Conservation (phyloP, 2,113 vertebrate genomes). For the Cottus gobio region DNA sequence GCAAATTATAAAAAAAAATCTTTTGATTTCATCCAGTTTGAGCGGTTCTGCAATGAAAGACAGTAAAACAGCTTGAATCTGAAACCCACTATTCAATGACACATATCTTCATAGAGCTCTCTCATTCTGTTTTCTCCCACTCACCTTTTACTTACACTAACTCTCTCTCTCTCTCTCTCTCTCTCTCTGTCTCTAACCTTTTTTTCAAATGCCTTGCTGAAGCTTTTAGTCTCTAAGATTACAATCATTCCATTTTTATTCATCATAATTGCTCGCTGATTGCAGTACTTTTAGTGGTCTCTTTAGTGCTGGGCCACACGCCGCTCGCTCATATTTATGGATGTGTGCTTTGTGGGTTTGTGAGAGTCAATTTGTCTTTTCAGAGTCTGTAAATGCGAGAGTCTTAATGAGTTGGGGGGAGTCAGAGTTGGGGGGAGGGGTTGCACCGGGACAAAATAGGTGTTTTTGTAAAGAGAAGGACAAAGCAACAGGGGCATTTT, state of each 20-base stretch:
- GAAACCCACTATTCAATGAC: conserved; percentile 41
- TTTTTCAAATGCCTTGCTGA: conserved; percentile 39
- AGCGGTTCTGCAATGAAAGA: conserved; percentile 21
- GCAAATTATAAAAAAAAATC: neutral
- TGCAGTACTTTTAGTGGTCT: conserved; percentile 52
- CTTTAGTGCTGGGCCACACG: conserved; percentile 5
- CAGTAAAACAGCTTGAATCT: conserved; percentile 50
- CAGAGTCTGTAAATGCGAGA: conserved; percentile 25
- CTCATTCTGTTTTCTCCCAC: conserved; percentile 8
- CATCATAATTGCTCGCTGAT: conserved; percentile 68
- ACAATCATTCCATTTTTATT: conserved; percentile 64
- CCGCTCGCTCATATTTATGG: conserved; percentile 2
- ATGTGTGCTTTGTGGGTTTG: conserved; percentile 10
- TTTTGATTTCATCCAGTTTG: neutral
- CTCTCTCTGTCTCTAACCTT: neutral
- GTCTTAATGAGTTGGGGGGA: neutral
- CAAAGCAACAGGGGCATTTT: conserved; percentile 24
- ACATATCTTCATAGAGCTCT: conserved; percentile 37
- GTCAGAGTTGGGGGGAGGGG: neutral
- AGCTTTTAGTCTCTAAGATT: conserved; percentile 63
- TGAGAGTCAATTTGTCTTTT: conserved; percentile 22
- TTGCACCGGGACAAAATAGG: neutral
- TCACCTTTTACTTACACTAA: conserved; percentile 26
- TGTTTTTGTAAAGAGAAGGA: conserved; percentile 33
- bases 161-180: neutral